Evolutionary conservation across 2,888 invertebrate species (phyloP), one percentile per base, ranked within the genome.

Genomic region (Euzophera pinguis): DNA sequence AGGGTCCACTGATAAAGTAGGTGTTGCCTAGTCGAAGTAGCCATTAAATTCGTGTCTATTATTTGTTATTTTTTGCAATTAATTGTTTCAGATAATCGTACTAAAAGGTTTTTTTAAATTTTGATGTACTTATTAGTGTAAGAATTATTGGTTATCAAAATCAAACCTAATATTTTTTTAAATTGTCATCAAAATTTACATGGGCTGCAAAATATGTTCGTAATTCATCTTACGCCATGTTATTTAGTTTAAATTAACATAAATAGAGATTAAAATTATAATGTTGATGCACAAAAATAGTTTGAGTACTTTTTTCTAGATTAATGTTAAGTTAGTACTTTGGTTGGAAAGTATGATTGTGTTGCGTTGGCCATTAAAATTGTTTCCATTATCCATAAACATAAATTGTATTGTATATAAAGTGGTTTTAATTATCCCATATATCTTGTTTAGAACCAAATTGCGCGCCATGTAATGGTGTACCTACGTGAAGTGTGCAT

Each of bases 1-100:
- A 76, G 79, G 79, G 79, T 78, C 79, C 79, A 79, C 73, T 71
- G 67, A 61, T 70, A 64, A 69, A 63, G 56, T 72, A 65, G 69
- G 47, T 50, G 51, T 55, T 10, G 22, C 49, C 29, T 29, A 45
- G 45, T 14, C 22, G 14, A 43, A 13, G 35, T 53, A 39, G 48
- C 29, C 38, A 49, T 38, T 38, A 6, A 27, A 22, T 38, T 38
- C 7, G 29, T 41, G 16, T 29, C 39, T 39, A 32, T 32, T 29
- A 45, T 45, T 43, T 22, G 6, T 12, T 34, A 17, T 35, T 17
- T 0, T 13, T 17, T 37, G 17, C 47, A 17, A 17, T 2, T 35
- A 37, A 10, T 38, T 38, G 1, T 47, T 34, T 34, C 22, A 16
- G 3, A 37, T 22, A 22, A 22, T 22, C n/a, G n/a, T n/a, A n/a